A percentile compares a stretch with the other conserved stretches of the same genome.
Conservation (phyloP, 1,140 invertebrate genomes). For the Eurosta solidaginis region DNA sequence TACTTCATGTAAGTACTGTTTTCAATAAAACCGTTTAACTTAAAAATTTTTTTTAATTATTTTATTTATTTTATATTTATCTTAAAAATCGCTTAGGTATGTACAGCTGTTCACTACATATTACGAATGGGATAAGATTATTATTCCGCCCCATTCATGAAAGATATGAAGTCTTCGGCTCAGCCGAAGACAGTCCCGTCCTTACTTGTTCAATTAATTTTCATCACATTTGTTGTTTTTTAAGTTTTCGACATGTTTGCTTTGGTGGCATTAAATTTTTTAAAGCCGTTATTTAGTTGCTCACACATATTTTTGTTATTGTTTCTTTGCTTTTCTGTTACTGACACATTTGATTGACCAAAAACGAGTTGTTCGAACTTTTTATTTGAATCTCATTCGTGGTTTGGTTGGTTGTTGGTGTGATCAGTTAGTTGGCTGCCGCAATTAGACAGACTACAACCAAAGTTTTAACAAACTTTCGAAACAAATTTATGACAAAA, state of each 20-base stretch:
- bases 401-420: background rate
- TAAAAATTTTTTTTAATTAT: too few relatives aligned
- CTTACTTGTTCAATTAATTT: background rate
- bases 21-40: too few relatives aligned
- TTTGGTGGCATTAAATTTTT: background rate
- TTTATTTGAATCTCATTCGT: background rate
- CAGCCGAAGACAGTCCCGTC: too few relatives aligned
- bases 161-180: too few relatives aligned
- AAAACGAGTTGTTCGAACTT: too few relatives aligned
- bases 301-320: background rate
- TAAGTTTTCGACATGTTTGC: background rate
- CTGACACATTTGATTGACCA: background rate
- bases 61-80: too few relatives aligned
- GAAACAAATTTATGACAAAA: background rate
- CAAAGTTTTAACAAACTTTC: background rate
- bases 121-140: too few relatives aligned
- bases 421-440: background rate
- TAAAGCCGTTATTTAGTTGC: background rate
- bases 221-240: conserved; percentile 14
- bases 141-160: too few relatives aligned
- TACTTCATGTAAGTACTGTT: too few relatives aligned
- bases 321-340: background rate
- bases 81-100: too few relatives aligned
- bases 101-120: too few relatives aligned
- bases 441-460: background rate